These are phyloP conservation scores for Entomobrya proxima DNA, from an alignment of 2,888 invertebrate genomes.

Conservation along the genomic window DNA sequence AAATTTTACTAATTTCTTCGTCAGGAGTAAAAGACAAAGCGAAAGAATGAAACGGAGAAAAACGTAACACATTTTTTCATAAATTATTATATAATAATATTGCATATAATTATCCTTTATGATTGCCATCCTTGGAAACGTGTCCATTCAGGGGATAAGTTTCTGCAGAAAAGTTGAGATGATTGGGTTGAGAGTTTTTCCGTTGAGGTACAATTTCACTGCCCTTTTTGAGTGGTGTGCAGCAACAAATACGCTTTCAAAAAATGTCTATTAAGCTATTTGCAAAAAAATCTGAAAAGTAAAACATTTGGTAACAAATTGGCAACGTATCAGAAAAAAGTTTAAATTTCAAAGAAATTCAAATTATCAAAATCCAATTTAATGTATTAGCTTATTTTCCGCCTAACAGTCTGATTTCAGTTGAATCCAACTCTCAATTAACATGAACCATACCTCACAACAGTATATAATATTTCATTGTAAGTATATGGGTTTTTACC, in stretches of 20 bases:
- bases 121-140: too few relatives aligned
- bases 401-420: conserved; percentile 11
- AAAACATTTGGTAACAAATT: neutral
- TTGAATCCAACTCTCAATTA: neutral
- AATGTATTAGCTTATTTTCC: neutral
- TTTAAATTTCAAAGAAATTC: neutral
- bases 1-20: too few relatives aligned
- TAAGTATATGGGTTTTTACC: too few relatives aligned
- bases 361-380: neutral
- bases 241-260: conserved; percentile 27
- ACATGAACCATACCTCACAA: conserved; percentile 9
- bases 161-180: too few relatives aligned
- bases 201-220: conserved; percentile 6
- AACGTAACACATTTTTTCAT: too few relatives aligned
- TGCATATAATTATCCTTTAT: too few relatives aligned
- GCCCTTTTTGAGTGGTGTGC: conserved; percentile 6
- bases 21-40: too few relatives aligned
- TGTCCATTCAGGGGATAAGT: too few relatives aligned
- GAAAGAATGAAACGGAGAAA: too few relatives aligned
- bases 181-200: too few relatives aligned
- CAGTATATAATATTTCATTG: neutral
- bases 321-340: neutral
- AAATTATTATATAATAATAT: too few relatives aligned
- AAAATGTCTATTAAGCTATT: neutral
- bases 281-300: neutral